Evolutionary conservation across 53 echinoderm and acorn worm genomes (phyloP).

Genomic region (Antedon mediterranea): DNA sequence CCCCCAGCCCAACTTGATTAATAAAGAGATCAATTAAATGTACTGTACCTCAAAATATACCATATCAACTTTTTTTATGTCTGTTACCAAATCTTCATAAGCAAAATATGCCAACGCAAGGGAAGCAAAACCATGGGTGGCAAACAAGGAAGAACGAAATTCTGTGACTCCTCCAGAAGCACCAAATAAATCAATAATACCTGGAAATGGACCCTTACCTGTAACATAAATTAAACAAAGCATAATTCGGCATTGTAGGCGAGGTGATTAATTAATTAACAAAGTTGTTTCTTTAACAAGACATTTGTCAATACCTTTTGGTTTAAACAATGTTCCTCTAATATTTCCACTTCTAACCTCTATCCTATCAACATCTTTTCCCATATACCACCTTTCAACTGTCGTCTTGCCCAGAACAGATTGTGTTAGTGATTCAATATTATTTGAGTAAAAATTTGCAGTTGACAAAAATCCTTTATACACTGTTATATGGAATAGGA

Average conservation of each 20-base stretch:
- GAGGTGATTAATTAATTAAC: too few species aligned
- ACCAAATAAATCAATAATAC: slow-evolving; percentile 50
- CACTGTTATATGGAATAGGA: slow-evolving; percentile 16
- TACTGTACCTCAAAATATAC: slow-evolving; percentile 46
- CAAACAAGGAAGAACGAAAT: slow-evolving; percentile 26
- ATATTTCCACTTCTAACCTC: slow-evolving; percentile 12
- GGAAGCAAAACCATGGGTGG: slow-evolving; percentile 36
- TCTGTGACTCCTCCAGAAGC: slow-evolving; percentile 16
- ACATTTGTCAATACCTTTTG: slow-evolving; percentile 60
- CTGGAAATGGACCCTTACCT: slow-evolving; percentile 50
- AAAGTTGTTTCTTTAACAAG: too few species aligned
- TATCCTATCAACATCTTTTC: slow-evolving; percentile 31
- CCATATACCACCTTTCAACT: slow-evolving; percentile 33
- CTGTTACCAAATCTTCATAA: slow-evolving; percentile 9
- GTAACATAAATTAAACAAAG: not conserved
- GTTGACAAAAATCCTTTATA: slow-evolving; percentile 3
- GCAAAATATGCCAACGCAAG: slow-evolving; percentile 23
- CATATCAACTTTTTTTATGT: not conserved
- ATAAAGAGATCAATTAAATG: too few species aligned
- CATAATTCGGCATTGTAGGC: too few species aligned
- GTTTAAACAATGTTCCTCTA: slow-evolving; percentile 34
- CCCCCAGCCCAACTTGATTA: too few species aligned
- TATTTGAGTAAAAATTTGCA: not conserved
- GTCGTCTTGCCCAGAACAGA: not conserved
- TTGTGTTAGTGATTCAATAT: not conserved